phyloP scores from a whole-genome alignment of 2,113 vertebrate species.

The Amphiprion percula region DNA sequence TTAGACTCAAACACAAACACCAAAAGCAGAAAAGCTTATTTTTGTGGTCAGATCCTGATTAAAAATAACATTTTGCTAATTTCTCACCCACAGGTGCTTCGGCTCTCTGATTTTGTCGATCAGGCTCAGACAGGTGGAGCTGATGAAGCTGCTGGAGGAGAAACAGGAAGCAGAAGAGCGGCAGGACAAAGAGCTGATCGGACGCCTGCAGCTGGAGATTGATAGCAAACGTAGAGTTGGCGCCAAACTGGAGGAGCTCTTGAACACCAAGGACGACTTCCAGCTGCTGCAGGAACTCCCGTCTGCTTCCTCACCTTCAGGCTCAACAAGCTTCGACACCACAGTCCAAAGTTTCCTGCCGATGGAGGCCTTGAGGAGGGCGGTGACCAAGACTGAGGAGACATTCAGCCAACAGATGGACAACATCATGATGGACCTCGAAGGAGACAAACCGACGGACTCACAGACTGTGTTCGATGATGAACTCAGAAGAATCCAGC shows the following conservation, averaged over 20 bases:
- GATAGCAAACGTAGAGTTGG: rapidly evolving
- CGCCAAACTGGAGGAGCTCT: background rate
- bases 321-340: rapidly evolving
- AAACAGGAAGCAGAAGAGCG: conserved; percentile 18
- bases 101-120: background rate
- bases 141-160: conserved; percentile 7
- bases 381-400: background rate
- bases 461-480: background rate
- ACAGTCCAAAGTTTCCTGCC: background rate
- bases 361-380: background rate
- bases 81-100: background rate
- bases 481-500: background rate
- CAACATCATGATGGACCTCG: background rate
- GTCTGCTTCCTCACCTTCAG: background rate
- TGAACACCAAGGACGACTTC: conserved; percentile 2
- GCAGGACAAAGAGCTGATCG: background rate
- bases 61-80: no score
- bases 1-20: no score
- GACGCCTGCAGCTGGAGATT: conserved; percentile 1
- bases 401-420: background rate
- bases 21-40: no score
- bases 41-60: no score
- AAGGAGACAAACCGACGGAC: background rate
- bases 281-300: conserved; percentile 14
- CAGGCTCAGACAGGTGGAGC: background rate